A percentile compares a stretch with the other conserved stretches of the same genome.
Conservation (phyloP, 2,797 vertebrate genomes). For the Scleropages formosus region DNA sequence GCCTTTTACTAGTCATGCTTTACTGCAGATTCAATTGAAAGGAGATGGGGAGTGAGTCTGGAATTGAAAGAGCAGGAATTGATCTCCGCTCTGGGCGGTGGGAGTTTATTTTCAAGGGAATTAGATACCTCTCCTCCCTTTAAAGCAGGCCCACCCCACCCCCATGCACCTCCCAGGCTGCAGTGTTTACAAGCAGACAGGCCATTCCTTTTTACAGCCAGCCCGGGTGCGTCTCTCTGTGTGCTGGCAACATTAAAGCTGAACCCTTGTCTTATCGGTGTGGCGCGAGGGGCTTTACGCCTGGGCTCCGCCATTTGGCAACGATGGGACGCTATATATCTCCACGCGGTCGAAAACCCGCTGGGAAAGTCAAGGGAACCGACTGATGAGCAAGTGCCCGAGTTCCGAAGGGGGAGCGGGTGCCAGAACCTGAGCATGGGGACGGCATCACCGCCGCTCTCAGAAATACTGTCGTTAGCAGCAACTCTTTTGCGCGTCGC, state of each 20-base stretch:
- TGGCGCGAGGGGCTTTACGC: conserved; percentile 7
- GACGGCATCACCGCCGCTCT: no score
- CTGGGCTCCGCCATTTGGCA: background rate
- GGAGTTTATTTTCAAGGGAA: conserved; percentile 34
- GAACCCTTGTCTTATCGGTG: conserved; percentile 24
- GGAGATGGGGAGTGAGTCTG: conserved; percentile 1
- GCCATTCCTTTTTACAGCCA: conserved; percentile 32
- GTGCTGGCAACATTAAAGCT: conserved; percentile 29
- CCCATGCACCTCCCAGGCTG: conserved; percentile 11
- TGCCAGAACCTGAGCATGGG: background rate
- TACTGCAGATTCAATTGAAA: conserved; percentile 14
- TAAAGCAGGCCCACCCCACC: conserved; percentile 30
- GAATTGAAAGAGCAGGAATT: conserved; percentile 31
- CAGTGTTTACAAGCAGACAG: conserved; percentile 34
- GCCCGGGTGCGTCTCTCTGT: conserved; percentile 13
- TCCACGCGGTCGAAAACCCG: conserved; percentile 3
- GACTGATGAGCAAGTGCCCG: background rate
- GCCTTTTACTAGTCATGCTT: conserved; percentile 15
- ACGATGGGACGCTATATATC: background rate
- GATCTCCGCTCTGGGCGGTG: conserved; percentile 23
- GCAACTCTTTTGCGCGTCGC: no score
- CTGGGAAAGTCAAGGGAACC: conserved; percentile 11
- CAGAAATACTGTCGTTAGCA: no score
- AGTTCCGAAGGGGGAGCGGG: background rate
- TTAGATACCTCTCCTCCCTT: conserved; percentile 34